Conservation (phyloP, 2,888 invertebrate genomes). For the Drosophila eohydei region DNA sequence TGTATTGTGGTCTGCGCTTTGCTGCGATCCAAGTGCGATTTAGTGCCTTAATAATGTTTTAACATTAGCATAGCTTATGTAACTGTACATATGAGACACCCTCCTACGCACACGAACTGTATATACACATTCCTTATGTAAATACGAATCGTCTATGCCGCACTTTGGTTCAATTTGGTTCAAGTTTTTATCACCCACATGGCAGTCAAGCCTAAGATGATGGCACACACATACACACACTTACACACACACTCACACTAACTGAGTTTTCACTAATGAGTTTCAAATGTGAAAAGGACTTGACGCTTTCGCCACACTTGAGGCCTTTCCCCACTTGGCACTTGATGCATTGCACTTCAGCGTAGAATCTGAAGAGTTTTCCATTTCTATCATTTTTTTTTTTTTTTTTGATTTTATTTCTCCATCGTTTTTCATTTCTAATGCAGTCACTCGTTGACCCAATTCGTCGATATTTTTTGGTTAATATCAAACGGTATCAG, state of each 20-base stretch:
- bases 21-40: conserved; percentile 53
- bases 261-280: conserved; percentile 64
- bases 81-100: conserved; percentile 8
- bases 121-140: conserved; percentile 30
- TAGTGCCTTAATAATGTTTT: conserved; percentile 72
- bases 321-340: conserved; percentile 57
- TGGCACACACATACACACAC: conserved; percentile 16
- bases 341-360: conserved; percentile 74
- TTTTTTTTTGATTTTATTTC: conserved; percentile 10
- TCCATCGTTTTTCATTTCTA: conserved; percentile 28
- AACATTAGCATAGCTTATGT: conserved; percentile 62
- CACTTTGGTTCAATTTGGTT: conserved; percentile 70
- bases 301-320: conserved; percentile 44
- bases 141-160: conserved; percentile 54
- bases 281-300: conserved; percentile 69
- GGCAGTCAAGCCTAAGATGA: conserved; percentile 37
- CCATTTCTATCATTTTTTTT: conserved; percentile 19
- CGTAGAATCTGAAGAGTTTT: conserved; percentile 44
- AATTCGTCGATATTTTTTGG: conserved; percentile 50
- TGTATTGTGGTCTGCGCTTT: conserved; percentile 23
- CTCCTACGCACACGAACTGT: neutral
- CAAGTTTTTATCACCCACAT: conserved; percentile 51
- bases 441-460: conserved; percentile 67
- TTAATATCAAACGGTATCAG: conserved; percentile 44
- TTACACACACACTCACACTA: conserved; percentile 13